phyloP scores from a whole-genome alignment of 2,113 vertebrate genomes.

The Sinosuthora webbiana region DNA sequence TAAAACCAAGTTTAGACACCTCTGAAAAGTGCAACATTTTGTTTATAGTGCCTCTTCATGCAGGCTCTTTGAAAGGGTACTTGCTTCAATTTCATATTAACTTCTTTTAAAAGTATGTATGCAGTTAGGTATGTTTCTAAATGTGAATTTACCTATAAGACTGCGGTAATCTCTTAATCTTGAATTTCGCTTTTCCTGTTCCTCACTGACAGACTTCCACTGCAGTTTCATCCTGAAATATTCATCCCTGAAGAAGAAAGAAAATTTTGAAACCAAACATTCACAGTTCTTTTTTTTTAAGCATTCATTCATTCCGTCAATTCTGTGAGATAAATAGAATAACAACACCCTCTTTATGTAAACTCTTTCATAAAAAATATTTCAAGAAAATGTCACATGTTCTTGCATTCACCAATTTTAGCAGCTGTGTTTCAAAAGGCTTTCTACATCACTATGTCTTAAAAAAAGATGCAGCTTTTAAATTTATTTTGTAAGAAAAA shows the following conservation, averaged over 20 bases:
- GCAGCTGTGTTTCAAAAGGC: background rate
- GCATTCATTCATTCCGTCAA: background rate
- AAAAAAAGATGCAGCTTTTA: background rate
- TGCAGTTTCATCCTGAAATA: slow-evolving; percentile 98
- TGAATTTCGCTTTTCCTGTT: slow-evolving; percentile 94
- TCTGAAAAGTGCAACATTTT: background rate
- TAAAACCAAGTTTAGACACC: background rate
- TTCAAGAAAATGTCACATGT: background rate
- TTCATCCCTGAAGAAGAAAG: slow-evolving; percentile 81
- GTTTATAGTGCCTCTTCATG: background rate
- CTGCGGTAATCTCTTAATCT: slow-evolving; percentile 91
- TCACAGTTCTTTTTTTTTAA: background rate
- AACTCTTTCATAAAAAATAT: background rate
- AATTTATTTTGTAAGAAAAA: background rate
- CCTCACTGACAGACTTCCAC: slow-evolving; percentile 95
- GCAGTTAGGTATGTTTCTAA: background rate
- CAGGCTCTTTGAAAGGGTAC: background rate
- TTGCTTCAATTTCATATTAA: background rate
- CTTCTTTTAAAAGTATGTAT: background rate
- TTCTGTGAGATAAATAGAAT: background rate
- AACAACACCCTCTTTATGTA: background rate
- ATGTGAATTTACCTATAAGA: slow-evolving; percentile 85
- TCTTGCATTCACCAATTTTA: background rate
- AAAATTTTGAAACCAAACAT: slow-evolving; percentile 4
- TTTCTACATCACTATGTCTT: background rate